Base-by-base conservation (phyloP, 2,113 vertebrate genomes). In the Lanius ludovicianus region DNA sequence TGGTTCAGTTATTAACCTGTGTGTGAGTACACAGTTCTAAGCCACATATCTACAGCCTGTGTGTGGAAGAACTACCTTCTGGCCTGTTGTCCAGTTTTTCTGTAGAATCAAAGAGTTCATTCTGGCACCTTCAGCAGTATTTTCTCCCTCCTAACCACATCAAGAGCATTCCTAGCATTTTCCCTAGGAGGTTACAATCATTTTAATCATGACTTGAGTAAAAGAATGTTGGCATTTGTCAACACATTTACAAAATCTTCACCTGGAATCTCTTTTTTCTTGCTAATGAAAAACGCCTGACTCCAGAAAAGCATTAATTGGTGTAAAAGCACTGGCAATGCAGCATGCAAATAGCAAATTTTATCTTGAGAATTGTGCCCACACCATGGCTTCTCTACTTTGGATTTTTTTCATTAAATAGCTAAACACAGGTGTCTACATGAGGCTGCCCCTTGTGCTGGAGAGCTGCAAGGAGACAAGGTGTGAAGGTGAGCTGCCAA, bases 141-240 rank as follows among this genome's bases (percentile, higher is more conserved):
- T 53, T 23, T 46, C n/a, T 41, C 37, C 49, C 80, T 73, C 59
- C 74, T 92, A 73, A 93, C 96, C 97, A 97, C 97, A 97, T 98
- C 96, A 98, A 98, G 93, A 76, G 27, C 95, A 98, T 98, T 98
- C 97, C 79, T 94, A 52, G 42, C 74, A 96, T 98, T 97, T 97
- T 97, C 79, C 79, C 49, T 95, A 94, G 73, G 95, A 98, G 87
- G 90, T 95, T 96, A 94, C 95, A 95, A 96, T 96, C 42, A 89
- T 97, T 98, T 97, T 78, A 96, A 89, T 98, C 94, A 95, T 79
- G 95, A 91, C 82, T 96, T 83, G 87, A 96, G 96, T 94, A 67
- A 93, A 97, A 90, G 96, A 97, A 97, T 84, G 89, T 95, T 98
- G 97, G 96, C 95, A 94, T 97, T 98, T 98, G 89, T 96, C 91